Evolutionary conservation across 2,888 invertebrate species (phyloP).

Genomic region (Steromphala cineraria): DNA sequence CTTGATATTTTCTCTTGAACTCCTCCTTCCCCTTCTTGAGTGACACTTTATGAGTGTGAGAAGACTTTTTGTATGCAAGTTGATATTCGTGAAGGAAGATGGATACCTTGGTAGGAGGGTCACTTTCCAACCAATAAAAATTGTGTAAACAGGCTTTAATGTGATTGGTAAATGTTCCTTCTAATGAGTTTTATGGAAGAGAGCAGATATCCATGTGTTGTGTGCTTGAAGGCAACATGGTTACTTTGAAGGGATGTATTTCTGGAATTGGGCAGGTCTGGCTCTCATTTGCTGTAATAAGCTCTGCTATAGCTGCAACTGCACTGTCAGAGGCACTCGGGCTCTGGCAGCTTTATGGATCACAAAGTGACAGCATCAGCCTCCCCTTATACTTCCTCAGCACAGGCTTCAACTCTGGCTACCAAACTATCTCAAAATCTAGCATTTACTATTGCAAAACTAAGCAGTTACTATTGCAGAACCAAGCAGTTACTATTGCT

Average conservation of each 20-base stretch:
- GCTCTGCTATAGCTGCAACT: neutral
- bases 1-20: no score
- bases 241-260: neutral
- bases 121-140: neutral
- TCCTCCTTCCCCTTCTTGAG: no score
- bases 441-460: no score
- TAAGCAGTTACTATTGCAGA: no score
- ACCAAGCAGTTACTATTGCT: no score
- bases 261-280: neutral
- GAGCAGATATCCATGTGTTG: neutral
- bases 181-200: neutral
- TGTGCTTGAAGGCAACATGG: neutral
- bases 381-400: neutral
- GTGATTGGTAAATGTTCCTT: neutral
- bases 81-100: neutral
- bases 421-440: no score
- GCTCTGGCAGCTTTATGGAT: neutral
- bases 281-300: conserved; percentile 2
- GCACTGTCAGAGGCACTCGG: neutral
- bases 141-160: neutral
- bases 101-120: neutral
- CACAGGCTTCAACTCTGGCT: no score
- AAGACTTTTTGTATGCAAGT: neutral
- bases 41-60: no score
- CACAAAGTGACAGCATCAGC: neutral